Evolutionary conservation across 2,797 vertebrate species (phyloP).

Genomic region (Pygocentrus nattereri): DNA sequence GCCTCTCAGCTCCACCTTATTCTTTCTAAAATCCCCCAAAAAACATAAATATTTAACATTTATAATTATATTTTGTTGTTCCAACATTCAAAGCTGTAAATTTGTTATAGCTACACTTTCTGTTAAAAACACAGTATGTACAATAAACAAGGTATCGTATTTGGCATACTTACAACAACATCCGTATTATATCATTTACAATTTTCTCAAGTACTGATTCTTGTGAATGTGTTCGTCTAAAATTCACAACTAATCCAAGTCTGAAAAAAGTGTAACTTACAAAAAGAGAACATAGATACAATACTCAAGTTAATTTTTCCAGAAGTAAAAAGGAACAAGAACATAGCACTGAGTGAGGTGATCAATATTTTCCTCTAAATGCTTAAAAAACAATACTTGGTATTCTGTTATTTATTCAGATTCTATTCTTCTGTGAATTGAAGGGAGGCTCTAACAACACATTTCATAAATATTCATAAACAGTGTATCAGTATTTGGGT

Average conservation of each 20-base stretch:
- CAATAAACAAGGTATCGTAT: conserved; percentile 99
- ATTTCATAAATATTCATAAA: conserved; percentile 32
- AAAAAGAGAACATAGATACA: conserved; percentile 77
- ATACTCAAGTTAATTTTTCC: conserved; percentile 73
- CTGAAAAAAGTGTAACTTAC: conserved; percentile 67
- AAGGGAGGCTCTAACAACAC: conserved; percentile 15
- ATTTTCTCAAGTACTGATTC: conserved; percentile 91
- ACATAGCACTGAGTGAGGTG: conserved; percentile 81
- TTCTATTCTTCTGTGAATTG: conserved; percentile 6
- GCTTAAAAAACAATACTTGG: conserved; percentile 35
- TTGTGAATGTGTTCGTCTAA: conserved; percentile 77
- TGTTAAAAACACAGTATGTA: conserved; percentile 99
- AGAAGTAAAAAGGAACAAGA: conserved; percentile 82
- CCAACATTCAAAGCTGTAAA: conserved; percentile 99
- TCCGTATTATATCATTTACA: conserved; percentile 89
- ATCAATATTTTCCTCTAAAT: conserved; percentile 73
- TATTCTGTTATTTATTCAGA: conserved; percentile 43
- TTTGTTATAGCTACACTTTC: conserved; percentile 99
- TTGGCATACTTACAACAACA: conserved; percentile 99
- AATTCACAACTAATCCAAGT: conserved; percentile 72
- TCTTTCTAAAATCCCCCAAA: conserved; percentile 81
- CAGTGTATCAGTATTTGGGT: neutral
- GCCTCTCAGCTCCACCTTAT: conserved; percentile 74
- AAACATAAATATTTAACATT: conserved; percentile 99
- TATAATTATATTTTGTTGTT: conserved; percentile 93